Base-by-base conservation (phyloP, 1,140 invertebrate genomes). In the Camponotus floridanus region DNA sequence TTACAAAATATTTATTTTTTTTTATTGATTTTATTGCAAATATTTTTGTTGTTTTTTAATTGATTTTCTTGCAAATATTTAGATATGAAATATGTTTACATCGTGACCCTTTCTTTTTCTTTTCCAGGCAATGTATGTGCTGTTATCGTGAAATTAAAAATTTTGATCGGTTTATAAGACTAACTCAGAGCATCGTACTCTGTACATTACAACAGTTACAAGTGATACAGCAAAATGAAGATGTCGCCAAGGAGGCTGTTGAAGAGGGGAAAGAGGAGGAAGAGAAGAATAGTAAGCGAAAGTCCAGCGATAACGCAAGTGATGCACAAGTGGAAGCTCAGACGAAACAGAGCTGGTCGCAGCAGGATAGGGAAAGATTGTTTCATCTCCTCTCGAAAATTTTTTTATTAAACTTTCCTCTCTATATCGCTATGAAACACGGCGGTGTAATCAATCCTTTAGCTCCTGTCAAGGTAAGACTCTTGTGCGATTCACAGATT, bases 391-490 rank as follows among this genome's bases (percentile, higher is more conserved):
- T 98, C 51, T 97, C 97, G 2, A 98, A 98, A 95, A 96, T 98
- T 79, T 98, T 98, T 94, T 95, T 98, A 83, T 96, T 98, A 78
- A 98, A 98, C 94, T 99, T 99, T 95, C 98, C 98, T 31, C 95
- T 98, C 13, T 99, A 99, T 94, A 96, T 98, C 93, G 98, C 98
- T 62, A 98, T 98, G 95, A 99, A 99, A 94, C 98, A 99, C 93
- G 94, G 94, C 59, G 94, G 94, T 80, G 92, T 92, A 48, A 92
- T 94, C 21, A 95, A 94, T 87, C 93, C 94, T 51, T 88, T 94
- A 70, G 93, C 94, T 88, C 94, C 94, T 39, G 88, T 93, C 26
- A 95, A 95, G 91, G 94, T 95, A 93, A 91, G 33, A 65, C 3
- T 73, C 9, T 73, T 64, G 45, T 51, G 5, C 51, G 9, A 73